Conservation (phyloP, 2,797 vertebrate genomes). For the Leucoraja ocellata region DNA sequence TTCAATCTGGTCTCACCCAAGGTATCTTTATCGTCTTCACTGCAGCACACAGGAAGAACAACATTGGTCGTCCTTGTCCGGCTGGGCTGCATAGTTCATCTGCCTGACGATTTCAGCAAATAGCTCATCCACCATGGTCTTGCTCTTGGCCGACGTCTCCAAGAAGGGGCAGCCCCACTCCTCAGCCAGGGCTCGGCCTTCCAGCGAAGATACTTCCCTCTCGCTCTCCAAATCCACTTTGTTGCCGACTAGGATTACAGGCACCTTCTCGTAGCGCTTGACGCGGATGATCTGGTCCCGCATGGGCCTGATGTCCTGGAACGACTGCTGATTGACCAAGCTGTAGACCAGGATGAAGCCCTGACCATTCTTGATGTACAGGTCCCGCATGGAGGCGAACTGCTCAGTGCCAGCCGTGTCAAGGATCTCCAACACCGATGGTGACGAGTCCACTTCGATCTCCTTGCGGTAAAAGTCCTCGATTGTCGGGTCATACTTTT, state of each 20-base stretch:
- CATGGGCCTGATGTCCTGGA: slow-evolving; percentile 95
- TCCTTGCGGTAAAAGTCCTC: slow-evolving; percentile 97
- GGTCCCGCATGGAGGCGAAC: slow-evolving; percentile 95
- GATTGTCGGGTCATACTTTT: slow-evolving; percentile 95
- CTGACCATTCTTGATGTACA: slow-evolving; percentile 95
- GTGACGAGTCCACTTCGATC: slow-evolving; percentile 93
- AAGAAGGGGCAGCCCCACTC: slow-evolving; percentile 99
- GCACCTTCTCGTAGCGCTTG: slow-evolving; percentile 96
- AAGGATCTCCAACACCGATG: slow-evolving; percentile 90
- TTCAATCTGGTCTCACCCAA: slow-evolving; percentile 25
- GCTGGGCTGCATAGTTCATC: slow-evolving; percentile 98
- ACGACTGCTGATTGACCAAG: slow-evolving; percentile 94
- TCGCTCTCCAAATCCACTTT: slow-evolving; percentile 98
- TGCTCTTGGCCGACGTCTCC: slow-evolving; percentile 98
- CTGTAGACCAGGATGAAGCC: slow-evolving; percentile 95
- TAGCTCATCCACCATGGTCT: slow-evolving; percentile 99
- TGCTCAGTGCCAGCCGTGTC: slow-evolving; percentile 93
- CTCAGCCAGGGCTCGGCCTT: slow-evolving; percentile 90
- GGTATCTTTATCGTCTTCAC: slow-evolving; percentile 60
- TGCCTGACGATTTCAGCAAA: slow-evolving; percentile 97
- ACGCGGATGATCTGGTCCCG: slow-evolving; percentile 96
- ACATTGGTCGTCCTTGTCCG: slow-evolving; percentile 96
- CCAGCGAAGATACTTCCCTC: slow-evolving; percentile 83
- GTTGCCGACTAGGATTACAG: slow-evolving; percentile 96
- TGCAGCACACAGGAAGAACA: slow-evolving; percentile 99